phyloP scores from a whole-genome alignment of 1,140 invertebrate genomes.

The Drosophila novamexicana region DNA sequence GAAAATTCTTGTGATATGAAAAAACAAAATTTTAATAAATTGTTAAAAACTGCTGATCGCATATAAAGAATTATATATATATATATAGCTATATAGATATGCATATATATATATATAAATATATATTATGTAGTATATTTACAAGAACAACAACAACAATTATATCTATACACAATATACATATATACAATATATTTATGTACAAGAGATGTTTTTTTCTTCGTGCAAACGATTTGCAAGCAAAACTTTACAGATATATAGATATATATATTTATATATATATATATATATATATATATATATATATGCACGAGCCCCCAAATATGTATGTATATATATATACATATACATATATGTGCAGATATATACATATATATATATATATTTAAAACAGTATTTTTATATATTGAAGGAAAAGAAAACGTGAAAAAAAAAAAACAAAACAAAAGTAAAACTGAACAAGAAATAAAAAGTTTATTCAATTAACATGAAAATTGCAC shows the following conservation, averaged over 20 bases:
- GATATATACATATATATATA: slow-evolving; percentile 39
- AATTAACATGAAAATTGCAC: slow-evolving; percentile 49
- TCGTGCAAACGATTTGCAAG: slow-evolving; percentile 23
- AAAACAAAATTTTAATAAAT: slow-evolving; percentile 57
- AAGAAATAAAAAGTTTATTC: slow-evolving; percentile 59
- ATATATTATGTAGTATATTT: slow-evolving; percentile 31
- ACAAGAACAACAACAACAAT: slow-evolving; percentile 27
- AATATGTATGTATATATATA: slow-evolving; percentile 14
- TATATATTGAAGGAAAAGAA: slow-evolving; percentile 54
- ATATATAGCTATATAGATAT: slow-evolving; percentile 38
- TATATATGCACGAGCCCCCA: slow-evolving; percentile 17
- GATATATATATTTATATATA: slow-evolving; percentile 28
- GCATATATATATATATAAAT: slow-evolving; percentile 29
- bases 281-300: slow-evolving; percentile 23
- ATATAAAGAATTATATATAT: slow-evolving; percentile 46
- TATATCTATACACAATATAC: slow-evolving; percentile 60
- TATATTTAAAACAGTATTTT: slow-evolving; percentile 68
- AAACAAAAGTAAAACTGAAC: slow-evolving; percentile 50
- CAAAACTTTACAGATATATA: slow-evolving; percentile 37
- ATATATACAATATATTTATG: slow-evolving; percentile 78
- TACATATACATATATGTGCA: slow-evolving; percentile 15
- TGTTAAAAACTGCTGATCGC: slow-evolving; percentile 64
- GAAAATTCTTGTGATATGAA: slow-evolving; percentile 81
- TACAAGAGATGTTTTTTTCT: slow-evolving; percentile 58
- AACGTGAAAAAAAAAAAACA: slow-evolving; percentile 23